Evolutionary conservation across 2,113 vertebrate genomes (phyloP).

Genomic region (Phylloscopus trochiloides): DNA sequence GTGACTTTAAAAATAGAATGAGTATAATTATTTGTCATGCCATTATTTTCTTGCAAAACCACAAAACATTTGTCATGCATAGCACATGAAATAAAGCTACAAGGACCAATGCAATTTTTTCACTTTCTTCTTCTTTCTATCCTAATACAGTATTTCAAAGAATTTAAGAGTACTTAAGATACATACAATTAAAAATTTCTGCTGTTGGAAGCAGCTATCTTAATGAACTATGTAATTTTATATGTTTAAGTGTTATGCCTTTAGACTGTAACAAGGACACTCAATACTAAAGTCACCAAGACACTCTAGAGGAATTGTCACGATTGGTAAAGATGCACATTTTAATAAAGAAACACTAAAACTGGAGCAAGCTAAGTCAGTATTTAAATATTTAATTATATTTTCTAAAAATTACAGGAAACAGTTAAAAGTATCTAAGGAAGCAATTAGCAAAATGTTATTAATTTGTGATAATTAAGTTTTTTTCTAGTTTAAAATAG

Average conservation of each 20-base stretch:
- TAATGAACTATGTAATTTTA: not conserved
- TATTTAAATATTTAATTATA: not conserved
- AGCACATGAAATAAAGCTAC: not conserved
- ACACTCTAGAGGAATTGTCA: not conserved
- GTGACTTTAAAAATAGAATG: not conserved
- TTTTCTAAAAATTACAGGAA: not conserved
- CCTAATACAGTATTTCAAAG: not conserved
- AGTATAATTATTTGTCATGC: not conserved
- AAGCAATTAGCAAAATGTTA: not conserved
- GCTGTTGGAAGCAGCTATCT: not conserved
- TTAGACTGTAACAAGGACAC: not conserved
- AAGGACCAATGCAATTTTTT: not conserved
- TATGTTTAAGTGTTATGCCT: not conserved
- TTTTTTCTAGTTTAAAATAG: not conserved
- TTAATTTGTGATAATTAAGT: not conserved
- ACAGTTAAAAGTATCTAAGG: not conserved
- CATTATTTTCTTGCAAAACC: not conserved
- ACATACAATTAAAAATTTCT: not conserved
- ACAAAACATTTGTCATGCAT: not conserved
- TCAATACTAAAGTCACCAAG: not conserved
- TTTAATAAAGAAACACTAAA: not conserved
- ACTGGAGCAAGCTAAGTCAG: not conserved
- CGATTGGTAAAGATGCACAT: fast-evolving
- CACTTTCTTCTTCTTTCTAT: not conserved
- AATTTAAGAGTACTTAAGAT: not conserved